Evolutionary conservation across 2,888 invertebrate genomes (phyloP).

Genomic region (Cryptus viduatorius): DNA sequence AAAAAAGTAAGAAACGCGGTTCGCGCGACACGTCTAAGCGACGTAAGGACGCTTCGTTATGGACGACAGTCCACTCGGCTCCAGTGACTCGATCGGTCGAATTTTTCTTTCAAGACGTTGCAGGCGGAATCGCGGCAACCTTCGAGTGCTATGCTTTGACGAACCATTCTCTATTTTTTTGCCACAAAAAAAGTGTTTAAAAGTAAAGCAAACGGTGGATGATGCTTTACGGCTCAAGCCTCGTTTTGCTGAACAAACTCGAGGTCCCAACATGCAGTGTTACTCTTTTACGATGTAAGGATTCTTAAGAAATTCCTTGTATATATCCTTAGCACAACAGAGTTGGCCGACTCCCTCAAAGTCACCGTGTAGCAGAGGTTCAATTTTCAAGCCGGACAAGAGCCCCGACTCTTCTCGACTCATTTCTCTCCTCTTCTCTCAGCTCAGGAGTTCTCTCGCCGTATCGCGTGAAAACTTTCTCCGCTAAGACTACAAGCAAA

Average conservation of each 20-base stretch:
- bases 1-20: conserved; percentile 36
- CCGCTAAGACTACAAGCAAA: conserved; percentile 21
- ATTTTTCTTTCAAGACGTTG: conserved; percentile 30
- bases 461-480: conserved; percentile 60
- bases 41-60: conserved; percentile 52
- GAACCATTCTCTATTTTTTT: not conserved
- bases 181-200: conserved; percentile 22
- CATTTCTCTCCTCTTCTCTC: conserved; percentile 38
- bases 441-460: conserved; percentile 31
- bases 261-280: not conserved
- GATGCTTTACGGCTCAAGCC: conserved; percentile 26
- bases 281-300: conserved; percentile 34
- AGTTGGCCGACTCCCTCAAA: conserved; percentile 45
- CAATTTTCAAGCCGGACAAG: conserved; percentile 41
- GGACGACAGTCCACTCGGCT: conserved; percentile 12
- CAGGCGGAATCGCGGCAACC: conserved; percentile 59
- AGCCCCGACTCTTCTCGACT: conserved; percentile 23
- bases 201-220: not conserved
- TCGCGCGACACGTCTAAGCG: conserved; percentile 52
- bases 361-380: conserved; percentile 21
- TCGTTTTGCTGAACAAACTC: conserved; percentile 11
- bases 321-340: conserved; percentile 20
- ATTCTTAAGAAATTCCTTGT: conserved; percentile 43
- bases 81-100: conserved; percentile 10
- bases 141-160: conserved; percentile 54